Evolutionary conservation across 2,797 vertebrate genomes (phyloP), one percentile per base, ranked within the genome.

Genomic region (Uromys caudimaculatus): DNA sequence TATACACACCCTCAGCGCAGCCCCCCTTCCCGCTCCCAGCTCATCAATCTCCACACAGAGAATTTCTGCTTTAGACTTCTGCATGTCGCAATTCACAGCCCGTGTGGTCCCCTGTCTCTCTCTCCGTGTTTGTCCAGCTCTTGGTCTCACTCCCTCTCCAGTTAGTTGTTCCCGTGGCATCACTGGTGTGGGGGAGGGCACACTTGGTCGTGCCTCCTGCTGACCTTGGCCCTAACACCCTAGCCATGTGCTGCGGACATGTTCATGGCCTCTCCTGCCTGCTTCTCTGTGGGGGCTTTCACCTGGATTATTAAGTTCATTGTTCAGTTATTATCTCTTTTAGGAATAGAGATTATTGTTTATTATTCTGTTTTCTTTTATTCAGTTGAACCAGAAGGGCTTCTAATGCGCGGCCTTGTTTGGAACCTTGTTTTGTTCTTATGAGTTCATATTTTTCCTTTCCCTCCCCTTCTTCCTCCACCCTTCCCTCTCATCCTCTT

Each of bases 1-100:
- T 14, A 5, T 27, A 1, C 6, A 2, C 24, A 41, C 9, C 10
- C 17, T 58, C 17, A 73, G 69, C n/a, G 19, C 4, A 4, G 0
- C 2, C 24, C 24, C 6, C 4, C 6, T 1, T 11, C 14, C 29
- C 4, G 0, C 54, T 13, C 19, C 56, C 64, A 54, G 50, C 35
- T 88, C 35, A 35, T 67, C 52, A 35, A 6, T 75, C 38, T 32
- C 27, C 38, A n/a, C n/a, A 52, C 69, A 44, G 52, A 73, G 35
- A 44, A 58, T 58, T 32, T 58, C 27, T 21, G 16, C 52, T 89
- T 88, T 3, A 44, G n/a, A 29, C 52, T 56, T 29, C 1, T 29
- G 85, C 2, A 21, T 29, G 27, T 9, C 10, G 7, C 19, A 32
- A 17, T 44, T 23, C 8, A 58, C 69, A 75, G 69, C 52, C 52